Base-by-base conservation (phyloP, 1,140 invertebrate species). In the Halyomorpha halys region DNA sequence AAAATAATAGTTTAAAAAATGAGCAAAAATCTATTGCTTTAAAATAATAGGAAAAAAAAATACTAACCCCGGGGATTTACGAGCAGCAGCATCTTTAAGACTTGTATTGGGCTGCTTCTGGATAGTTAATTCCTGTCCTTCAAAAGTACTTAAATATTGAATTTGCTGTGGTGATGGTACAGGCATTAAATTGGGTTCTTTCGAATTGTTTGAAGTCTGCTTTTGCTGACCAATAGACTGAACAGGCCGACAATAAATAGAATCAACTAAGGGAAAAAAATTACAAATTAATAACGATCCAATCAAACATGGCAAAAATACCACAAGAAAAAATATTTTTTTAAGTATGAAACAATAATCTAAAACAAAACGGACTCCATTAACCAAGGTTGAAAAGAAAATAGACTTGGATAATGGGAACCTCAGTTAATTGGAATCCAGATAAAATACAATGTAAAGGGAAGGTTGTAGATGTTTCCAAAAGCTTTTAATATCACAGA, bases 161-260 rank as follows among this genome's bases (percentile, higher is more conserved):
- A 96, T 94, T 81, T 94, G 91, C 76, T 95, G 92, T 30, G 94
- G 92, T 63, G 93, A 95, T 66, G 93, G 94, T 68, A 95, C 92
- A 51, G 92, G 92, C 90, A 96, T 95, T 67, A 97, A 78, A 77
- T 93, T 94, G 27, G 90, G 86, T 76, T 93, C 90, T 76, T 91
- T 89, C 63, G 65, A 34, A 65, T 64, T 73, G 68, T 67, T 73
- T 63, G 72, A 78, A 73, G 80, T 81, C 73, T 86, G 85, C 69
- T 86, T 85, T 74, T 87, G 84, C 76, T 86, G 86, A 71, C 85
- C 84, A 76, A 88, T 80, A 72, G 84, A 85, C 78, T 86, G 85
- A 69, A 90, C 80, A 61, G 86, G 86, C 73, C 87, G 80, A 69
- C 87, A 86, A 79, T 87, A 90, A 79, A 89, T 85, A 71, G 85